These are phyloP conservation scores for Stegastes partitus DNA, from an alignment of 2,113 vertebrate species.

Conservation along the genomic window DNA sequence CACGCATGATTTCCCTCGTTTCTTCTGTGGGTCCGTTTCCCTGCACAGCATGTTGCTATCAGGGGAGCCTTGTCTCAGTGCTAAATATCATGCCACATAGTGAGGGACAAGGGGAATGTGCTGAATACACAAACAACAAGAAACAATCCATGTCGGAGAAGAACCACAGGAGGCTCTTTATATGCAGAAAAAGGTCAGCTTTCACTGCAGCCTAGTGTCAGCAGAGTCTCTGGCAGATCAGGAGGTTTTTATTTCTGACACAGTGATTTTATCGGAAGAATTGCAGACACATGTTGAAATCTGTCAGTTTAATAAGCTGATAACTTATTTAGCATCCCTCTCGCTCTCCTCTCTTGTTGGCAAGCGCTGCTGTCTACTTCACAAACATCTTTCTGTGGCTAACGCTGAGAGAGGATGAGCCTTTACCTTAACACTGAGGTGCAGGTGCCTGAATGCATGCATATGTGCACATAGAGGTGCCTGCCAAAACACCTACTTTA, in stretches of 20 bases:
- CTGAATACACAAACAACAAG: slow-evolving; percentile 13
- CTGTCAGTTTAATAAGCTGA: slow-evolving; percentile 27
- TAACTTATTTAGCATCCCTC: slow-evolving; percentile 31
- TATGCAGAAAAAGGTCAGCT: slow-evolving; percentile 39
- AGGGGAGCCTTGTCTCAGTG: slow-evolving; percentile 9
- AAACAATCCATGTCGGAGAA: slow-evolving; percentile 20
- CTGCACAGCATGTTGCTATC: neutral
- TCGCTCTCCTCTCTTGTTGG: neutral
- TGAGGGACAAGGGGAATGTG: neutral
- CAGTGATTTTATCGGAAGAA: neutral
- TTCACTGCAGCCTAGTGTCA: slow-evolving; percentile 22
- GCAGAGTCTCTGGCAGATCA: neutral
- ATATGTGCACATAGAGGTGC: slow-evolving; percentile 13
- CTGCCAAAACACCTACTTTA: slow-evolving; percentile 42
- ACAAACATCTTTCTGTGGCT: neutral
- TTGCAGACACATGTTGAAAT: slow-evolving; percentile 27
- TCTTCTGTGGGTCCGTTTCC: slow-evolving; percentile 7
- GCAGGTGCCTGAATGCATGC: neutral
- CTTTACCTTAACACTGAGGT: neutral
- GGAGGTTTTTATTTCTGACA: neutral
- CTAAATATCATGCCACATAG: slow-evolving; percentile 43
- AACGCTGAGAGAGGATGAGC: slow-evolving; percentile 1
- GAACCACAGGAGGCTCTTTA: slow-evolving; percentile 23
- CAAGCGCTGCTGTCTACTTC: slow-evolving; percentile 2
- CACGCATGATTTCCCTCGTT: slow-evolving; percentile 28